Conservation (phyloP, 2,888 invertebrate genomes). For the Resseliella maxima region DNA sequence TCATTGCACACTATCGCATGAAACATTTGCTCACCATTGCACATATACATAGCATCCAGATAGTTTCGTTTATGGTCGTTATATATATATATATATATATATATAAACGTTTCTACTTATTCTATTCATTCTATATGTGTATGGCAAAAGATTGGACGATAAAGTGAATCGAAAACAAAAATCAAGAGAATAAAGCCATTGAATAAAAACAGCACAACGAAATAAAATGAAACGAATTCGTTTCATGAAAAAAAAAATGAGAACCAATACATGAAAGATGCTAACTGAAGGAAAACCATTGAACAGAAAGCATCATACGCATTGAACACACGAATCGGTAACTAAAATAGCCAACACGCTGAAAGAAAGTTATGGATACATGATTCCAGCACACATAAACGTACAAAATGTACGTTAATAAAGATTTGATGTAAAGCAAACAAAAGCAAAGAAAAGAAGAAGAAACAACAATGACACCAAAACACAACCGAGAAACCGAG, state of each 20-base stretch:
- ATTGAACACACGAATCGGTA: conserved; percentile 29
- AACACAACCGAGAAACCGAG: background rate
- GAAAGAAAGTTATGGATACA: background rate
- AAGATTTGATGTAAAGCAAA: background rate
- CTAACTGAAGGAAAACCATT: background rate
- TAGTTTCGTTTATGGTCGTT: no score
- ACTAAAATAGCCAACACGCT: background rate
- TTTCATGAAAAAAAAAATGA: background rate
- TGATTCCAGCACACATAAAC: conserved; percentile 10
- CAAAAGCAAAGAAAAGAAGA: background rate
- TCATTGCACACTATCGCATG: no score
- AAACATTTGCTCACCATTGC: no score
- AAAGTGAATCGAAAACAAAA: background rate
- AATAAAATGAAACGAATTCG: background rate
- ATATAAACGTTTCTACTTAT: background rate
- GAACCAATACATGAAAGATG: background rate
- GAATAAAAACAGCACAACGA: background rate
- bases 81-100: no score
- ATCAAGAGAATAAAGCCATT: background rate
- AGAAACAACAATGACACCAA: background rate
- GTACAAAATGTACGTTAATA: conserved; percentile 16
- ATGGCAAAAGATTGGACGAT: conserved; percentile 3
- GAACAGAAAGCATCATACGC: background rate
- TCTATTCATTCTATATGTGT: background rate
- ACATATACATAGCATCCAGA: conserved; percentile 7